phyloP scores from a whole-genome alignment of 2,888 invertebrate genomes.

The Resseliella maxima region DNA sequence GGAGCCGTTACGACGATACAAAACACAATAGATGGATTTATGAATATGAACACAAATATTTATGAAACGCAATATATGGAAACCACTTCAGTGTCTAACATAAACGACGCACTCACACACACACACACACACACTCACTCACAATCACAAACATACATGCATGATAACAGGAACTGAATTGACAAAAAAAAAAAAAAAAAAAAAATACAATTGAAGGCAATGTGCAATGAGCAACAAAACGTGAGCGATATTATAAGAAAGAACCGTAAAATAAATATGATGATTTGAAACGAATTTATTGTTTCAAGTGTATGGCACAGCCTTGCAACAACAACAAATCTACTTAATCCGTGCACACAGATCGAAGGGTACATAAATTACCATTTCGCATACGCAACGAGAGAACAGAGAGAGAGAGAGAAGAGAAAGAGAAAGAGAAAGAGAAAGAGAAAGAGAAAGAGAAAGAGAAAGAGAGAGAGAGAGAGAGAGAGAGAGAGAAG shows the following conservation, averaged over 20 bases:
- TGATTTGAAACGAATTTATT: constrained; percentile 44
- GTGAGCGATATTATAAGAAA: constrained; percentile 26
- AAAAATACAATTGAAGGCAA: not conserved
- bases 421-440: too few species aligned
- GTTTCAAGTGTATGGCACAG: constrained; percentile 37
- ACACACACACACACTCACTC: not conserved
- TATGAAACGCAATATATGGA: constrained; percentile 3
- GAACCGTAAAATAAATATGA: constrained; percentile 50
- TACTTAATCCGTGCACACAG: constrained; percentile 20
- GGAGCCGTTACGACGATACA: not conserved
- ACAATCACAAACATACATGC: too few species aligned
- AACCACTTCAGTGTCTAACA: not conserved
- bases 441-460: too few species aligned
- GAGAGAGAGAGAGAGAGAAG: too few species aligned
- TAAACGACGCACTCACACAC: not conserved
- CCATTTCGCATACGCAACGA: not conserved
- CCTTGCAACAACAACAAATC: not conserved
- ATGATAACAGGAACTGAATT: not conserved
- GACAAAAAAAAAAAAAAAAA: not conserved
- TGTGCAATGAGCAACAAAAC: constrained; percentile 12
- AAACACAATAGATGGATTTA: not conserved
- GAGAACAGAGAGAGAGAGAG: not conserved
- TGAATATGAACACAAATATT: constrained; percentile 14
- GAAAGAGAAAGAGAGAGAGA: too few species aligned
- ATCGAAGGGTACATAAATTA: constrained; percentile 57